phyloP scores from a whole-genome alignment of 2,113 vertebrate species.

The Desmodus rotundus region DNA sequence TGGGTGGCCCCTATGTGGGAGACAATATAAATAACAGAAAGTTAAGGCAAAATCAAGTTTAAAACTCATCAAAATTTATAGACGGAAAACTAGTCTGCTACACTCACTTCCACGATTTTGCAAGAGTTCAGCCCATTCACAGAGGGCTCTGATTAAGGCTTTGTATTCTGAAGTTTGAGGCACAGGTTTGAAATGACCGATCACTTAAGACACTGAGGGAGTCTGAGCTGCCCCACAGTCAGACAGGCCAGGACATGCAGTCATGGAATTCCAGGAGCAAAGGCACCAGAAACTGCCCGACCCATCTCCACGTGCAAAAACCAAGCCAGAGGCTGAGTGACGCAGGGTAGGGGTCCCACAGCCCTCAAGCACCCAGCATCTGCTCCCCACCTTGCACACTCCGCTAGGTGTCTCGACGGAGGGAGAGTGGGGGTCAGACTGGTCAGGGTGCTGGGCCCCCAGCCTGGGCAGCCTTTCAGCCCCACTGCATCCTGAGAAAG shows the following conservation, averaged over 20 bases:
- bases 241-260: background rate
- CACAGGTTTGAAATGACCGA: background rate
- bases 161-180: background rate
- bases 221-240: background rate
- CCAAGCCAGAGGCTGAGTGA: background rate
- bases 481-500: no score
- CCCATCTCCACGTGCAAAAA: background rate
- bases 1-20: background rate
- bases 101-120: background rate
- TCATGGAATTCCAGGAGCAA: background rate
- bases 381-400: fast-evolving
- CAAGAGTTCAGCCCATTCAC: background rate
- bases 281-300: background rate
- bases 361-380: background rate
- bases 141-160: background rate
- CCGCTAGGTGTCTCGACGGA: background rate
- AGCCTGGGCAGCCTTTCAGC: background rate
- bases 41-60: background rate
- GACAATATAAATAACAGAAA: background rate
- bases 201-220: background rate
- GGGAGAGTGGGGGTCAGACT: background rate
- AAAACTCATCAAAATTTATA: background rate
- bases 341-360: background rate
- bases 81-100: background rate
- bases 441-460: background rate